Percentiles rank a stretch among this genome's conserved stretches.
These are phyloP conservation scores for Myiotriccus ornatus DNA, from an alignment of 2,797 vertebrate genomes.

Conservation along the genomic window DNA sequence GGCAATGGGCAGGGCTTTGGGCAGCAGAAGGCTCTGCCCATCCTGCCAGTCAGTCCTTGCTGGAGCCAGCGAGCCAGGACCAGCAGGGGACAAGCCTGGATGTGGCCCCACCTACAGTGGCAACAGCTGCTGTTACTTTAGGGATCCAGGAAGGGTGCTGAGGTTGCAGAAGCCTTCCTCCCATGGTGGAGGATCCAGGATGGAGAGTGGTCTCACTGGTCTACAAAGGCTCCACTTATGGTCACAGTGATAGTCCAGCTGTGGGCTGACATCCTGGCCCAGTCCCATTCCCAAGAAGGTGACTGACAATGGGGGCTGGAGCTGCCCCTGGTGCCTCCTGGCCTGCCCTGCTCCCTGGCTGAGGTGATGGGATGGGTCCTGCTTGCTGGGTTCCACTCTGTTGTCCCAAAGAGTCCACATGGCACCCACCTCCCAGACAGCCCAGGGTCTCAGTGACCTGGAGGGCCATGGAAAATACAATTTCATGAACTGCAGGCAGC, in stretches of 20 bases:
- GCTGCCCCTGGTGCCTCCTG: neutral
- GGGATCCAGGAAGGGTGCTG: neutral
- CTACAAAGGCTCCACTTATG: neutral
- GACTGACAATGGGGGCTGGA: fast-evolving
- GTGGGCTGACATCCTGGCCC: neutral
- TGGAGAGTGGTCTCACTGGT: neutral
- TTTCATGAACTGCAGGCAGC: neutral
- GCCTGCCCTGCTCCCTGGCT: neutral
- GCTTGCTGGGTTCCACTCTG: neutral
- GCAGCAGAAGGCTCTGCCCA: neutral
- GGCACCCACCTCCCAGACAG: neutral
- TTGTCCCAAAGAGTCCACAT: neutral
- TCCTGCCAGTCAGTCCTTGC: neutral
- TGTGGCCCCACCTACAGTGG: neutral
- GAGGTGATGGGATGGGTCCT: neutral
- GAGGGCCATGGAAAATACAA: neutral
- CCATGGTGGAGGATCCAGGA: neutral
- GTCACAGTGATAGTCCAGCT: neutral
- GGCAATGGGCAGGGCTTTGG: neutral
- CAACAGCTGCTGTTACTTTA: neutral
- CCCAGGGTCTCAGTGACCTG: neutral
- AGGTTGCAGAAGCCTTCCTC: neutral
- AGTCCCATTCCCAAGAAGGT: neutral
- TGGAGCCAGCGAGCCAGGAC: neutral
- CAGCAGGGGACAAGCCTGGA: neutral